These are phyloP conservation scores for Probaryconus sp. DNA, from an alignment of 1,140 invertebrate genomes.

Conservation along the genomic window DNA sequence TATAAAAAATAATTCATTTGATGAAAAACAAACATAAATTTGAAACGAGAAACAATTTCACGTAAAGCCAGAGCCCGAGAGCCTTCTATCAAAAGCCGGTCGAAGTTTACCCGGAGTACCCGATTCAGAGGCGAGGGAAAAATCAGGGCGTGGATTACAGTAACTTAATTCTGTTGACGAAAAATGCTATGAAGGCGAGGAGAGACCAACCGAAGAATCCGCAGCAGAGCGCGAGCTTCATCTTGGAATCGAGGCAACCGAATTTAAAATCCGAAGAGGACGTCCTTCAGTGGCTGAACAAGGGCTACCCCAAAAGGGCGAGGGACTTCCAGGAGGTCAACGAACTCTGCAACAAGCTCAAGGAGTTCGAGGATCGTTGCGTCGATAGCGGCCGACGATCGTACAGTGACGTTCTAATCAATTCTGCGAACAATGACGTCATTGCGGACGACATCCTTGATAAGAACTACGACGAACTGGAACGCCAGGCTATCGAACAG, in stretches of 20 bases:
- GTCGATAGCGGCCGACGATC: slow-evolving; percentile 37
- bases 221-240: slow-evolving; percentile 62
- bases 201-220: slow-evolving; percentile 65
- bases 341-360: slow-evolving; percentile 49
- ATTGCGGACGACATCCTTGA: slow-evolving; percentile 60
- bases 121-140: slow-evolving; percentile 64
- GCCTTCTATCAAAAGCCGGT: slow-evolving; percentile 71
- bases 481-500: slow-evolving; percentile 73
- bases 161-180: slow-evolving; percentile 74
- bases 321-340: slow-evolving; percentile 52
- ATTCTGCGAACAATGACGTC: slow-evolving; percentile 29
- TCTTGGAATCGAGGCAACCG: slow-evolving; percentile 60
- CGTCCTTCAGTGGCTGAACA: slow-evolving; percentile 69
- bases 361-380: slow-evolving; percentile 50
- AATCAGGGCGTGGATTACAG: slow-evolving; percentile 73
- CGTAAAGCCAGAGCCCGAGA: slow-evolving; percentile 33
- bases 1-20: no score
- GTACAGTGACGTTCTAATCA: slow-evolving; percentile 67
- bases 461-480: slow-evolving; percentile 70
- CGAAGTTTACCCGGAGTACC: slow-evolving; percentile 66
- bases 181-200: slow-evolving; percentile 71
- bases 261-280: slow-evolving; percentile 60
- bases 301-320: slow-evolving; percentile 57
- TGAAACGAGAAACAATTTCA: no score
- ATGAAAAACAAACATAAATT: no score